phyloP scores from a whole-genome alignment of 37 sponge, comb jelly and placozoan species.

The Geodia barretti region DNA sequence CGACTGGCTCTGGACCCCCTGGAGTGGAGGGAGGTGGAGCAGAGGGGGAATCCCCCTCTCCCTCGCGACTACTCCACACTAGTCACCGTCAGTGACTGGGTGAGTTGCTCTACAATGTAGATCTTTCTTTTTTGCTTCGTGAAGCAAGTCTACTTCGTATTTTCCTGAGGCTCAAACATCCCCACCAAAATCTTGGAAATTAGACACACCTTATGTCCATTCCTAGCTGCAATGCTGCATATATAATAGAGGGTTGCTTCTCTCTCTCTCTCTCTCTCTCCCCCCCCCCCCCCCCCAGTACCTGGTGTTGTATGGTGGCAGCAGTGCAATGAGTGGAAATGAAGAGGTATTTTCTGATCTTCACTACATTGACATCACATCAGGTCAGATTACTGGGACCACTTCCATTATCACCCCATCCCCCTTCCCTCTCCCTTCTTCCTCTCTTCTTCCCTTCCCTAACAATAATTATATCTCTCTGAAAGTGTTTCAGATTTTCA shows the following conservation, averaged over 20 bases:
- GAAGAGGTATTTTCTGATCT: conserved; percentile 49
- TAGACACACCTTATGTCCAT: no score
- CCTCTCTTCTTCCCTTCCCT: no score
- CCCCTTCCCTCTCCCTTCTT: no score
- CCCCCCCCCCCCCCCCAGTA: conserved; percentile 34
- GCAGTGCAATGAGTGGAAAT: conserved; percentile 18
- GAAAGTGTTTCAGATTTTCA: background rate
- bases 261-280: background rate
- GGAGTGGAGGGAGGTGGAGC: conserved; percentile 44
- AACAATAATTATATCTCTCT: background rate
- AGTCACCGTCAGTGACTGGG: conserved; percentile 31
- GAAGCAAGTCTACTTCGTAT: no score
- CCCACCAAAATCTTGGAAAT: no score
- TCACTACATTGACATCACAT: conserved; percentile 28
- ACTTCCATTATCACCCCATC: background rate
- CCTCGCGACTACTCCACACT: conserved; percentile 71
- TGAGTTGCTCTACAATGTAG: background rate
- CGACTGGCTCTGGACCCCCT: conserved; percentile 28
- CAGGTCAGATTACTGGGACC: conserved; percentile 19
- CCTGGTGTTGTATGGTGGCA: conserved; percentile 67
- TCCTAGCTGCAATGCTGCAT: no score
- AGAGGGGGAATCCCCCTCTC: conserved; percentile 9
- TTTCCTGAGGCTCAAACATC: no score
- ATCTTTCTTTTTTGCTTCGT: no score
- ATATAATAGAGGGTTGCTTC: background rate